These are phyloP conservation scores for Melangyna quadrimaculata DNA, from an alignment of 2,888 invertebrate species.

Conservation along the genomic window DNA sequence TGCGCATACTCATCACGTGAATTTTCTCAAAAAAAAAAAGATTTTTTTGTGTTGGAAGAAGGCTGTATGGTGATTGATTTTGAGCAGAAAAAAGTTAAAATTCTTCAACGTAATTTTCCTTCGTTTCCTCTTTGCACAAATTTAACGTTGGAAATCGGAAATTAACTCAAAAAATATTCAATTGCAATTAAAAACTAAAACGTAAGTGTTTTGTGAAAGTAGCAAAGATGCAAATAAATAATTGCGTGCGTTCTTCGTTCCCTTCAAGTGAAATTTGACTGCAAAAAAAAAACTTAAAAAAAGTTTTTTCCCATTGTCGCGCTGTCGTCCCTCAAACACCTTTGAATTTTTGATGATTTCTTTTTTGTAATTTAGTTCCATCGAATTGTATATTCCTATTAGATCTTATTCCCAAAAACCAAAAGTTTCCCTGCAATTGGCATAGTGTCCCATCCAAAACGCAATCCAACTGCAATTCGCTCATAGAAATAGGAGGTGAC, in stretches of 20 bases:
- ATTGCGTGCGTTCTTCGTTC: slow-evolving; percentile 33
- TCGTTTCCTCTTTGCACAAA: slow-evolving; percentile 66
- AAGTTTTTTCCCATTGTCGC: slow-evolving; percentile 2
- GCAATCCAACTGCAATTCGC: not conserved
- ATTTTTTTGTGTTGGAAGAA: slow-evolving; percentile 80
- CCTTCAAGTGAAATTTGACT: slow-evolving; percentile 24
- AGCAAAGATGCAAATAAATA: slow-evolving; percentile 24
- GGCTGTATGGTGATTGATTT: slow-evolving; percentile 79
- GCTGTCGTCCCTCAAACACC: not conserved
- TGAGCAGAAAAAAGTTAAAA: slow-evolving; percentile 70
- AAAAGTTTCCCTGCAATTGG: not conserved
- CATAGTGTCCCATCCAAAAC: not conserved
- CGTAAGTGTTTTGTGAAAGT: slow-evolving; percentile 69
- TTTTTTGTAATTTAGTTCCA: slow-evolving; percentile 9
- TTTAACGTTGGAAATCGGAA: slow-evolving; percentile 63
- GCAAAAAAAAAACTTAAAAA: not conserved
- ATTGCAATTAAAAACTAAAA: slow-evolving; percentile 29
- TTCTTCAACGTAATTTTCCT: slow-evolving; percentile 74
- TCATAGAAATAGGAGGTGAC: not conserved
- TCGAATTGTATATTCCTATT: not conserved
- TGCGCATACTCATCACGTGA: slow-evolving; percentile 85
- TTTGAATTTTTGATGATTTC: not conserved
- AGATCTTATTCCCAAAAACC: not conserved
- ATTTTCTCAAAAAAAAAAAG: slow-evolving; percentile 80
- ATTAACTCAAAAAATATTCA: slow-evolving; percentile 51